Evolutionary conservation across 2,888 invertebrate genomes (phyloP).

Genomic region (Xanthorhoe designata): DNA sequence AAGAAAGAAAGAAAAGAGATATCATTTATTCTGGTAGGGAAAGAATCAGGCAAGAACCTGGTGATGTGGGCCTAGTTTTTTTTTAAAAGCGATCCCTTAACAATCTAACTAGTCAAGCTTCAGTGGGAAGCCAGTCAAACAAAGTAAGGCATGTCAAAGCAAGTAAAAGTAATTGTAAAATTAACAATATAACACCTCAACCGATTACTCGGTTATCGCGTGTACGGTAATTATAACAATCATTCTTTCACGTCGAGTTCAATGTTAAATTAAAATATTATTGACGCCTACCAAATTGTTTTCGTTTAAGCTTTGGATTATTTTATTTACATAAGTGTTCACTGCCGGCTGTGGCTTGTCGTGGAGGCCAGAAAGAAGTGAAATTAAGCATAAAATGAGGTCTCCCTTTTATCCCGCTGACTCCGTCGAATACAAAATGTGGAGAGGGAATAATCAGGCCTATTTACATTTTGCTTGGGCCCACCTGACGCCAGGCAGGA

Average conservation of each 20-base stretch:
- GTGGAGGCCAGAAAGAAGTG: slow-evolving; percentile 46
- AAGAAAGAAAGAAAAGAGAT: no score
- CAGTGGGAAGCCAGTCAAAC: no score
- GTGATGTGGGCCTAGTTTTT: no score
- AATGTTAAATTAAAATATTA: slow-evolving; percentile 14
- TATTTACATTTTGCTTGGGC: slow-evolving; percentile 74
- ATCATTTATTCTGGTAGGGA: no score
- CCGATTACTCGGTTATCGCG: neutral
- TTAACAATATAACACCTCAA: no score
- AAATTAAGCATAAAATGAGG: slow-evolving; percentile 60
- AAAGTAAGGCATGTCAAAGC: no score
- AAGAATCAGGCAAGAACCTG: no score
- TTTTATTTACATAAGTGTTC: slow-evolving; percentile 43
- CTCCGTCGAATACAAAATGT: slow-evolving; percentile 67
- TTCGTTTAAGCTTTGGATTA: slow-evolving; percentile 39
- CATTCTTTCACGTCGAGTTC: neutral
- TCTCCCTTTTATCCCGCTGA: slow-evolving; percentile 62
- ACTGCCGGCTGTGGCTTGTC: slow-evolving; percentile 41
- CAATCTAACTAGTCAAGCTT: no score
- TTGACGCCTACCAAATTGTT: slow-evolving; percentile 26
- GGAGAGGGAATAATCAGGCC: slow-evolving; percentile 66
- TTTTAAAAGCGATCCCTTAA: no score
- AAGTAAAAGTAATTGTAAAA: no score
- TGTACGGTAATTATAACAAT: slow-evolving; percentile 2
- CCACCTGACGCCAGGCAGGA: slow-evolving; percentile 63